phyloP scores from a whole-genome alignment of 2,888 invertebrate genomes.

The Pteria penguin region DNA sequence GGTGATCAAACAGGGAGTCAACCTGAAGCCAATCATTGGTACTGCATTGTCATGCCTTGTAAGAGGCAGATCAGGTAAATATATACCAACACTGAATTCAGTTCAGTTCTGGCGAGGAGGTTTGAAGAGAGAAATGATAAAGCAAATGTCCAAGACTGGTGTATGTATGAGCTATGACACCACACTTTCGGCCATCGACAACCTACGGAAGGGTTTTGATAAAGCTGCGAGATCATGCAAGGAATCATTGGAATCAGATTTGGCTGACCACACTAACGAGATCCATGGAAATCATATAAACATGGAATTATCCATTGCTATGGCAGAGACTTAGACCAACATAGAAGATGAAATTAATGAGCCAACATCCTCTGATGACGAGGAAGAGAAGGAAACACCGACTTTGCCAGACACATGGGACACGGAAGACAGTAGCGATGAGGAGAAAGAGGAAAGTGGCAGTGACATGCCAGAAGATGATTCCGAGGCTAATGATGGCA shows the following conservation, averaged over 20 bases:
- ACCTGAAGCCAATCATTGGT: conserved; percentile 37
- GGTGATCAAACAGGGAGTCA: background rate
- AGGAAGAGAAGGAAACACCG: background rate
- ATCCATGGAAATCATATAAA: background rate
- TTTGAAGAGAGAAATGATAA: conserved; percentile 39
- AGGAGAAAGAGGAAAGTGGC: background rate
- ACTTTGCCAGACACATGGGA: background rate
- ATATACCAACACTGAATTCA: conserved; percentile 38
- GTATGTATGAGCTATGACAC: conserved; percentile 33
- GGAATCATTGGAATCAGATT: background rate
- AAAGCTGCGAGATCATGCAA: background rate
- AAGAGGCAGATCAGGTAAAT: conserved; percentile 29
- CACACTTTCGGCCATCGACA: conserved; percentile 36
- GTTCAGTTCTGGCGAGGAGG: conserved; percentile 45
- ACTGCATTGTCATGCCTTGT: conserved; percentile 24
- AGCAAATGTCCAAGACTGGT: conserved; percentile 31
- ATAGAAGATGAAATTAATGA: conserved; percentile 23
- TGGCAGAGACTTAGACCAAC: conserved; percentile 12
- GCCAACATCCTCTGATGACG: background rate
- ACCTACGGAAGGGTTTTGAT: conserved; percentile 15
- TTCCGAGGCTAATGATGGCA: background rate
- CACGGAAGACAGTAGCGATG: background rate
- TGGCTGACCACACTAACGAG: background rate
- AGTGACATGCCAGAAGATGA: no score
- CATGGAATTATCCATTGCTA: background rate